Conservation (phyloP, 2,888 invertebrate species). For the Oxyscelio sp. region DNA sequence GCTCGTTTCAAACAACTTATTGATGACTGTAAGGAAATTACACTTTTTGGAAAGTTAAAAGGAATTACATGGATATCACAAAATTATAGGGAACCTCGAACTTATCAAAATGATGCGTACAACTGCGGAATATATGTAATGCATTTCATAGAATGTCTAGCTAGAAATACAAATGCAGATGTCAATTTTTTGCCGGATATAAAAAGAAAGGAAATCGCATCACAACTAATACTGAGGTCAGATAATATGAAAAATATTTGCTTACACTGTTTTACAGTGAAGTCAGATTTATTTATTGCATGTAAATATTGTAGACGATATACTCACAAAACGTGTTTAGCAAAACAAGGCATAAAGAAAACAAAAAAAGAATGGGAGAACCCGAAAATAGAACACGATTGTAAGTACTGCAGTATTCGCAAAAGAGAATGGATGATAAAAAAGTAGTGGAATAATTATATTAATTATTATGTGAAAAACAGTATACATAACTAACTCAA, state of each 20-base stretch:
- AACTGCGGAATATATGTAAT: slow-evolving; percentile 31
- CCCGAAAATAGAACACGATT: not conserved
- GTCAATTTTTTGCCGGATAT: not conserved
- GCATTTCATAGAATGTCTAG: slow-evolving; percentile 7
- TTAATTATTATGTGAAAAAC: too few relatives aligned
- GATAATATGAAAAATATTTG: slow-evolving; percentile 3
- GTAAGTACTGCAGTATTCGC: not conserved
- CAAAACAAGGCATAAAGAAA: not conserved
- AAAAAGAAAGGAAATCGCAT: not conserved
- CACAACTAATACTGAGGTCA: not conserved
- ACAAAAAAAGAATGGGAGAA: not conserved
- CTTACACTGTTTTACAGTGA: not conserved
- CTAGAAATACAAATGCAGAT: not conserved
- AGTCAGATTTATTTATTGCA: not conserved
- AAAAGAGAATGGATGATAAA: slow-evolving; percentile 1
- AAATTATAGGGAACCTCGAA: not conserved
- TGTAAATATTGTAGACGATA: slow-evolving; percentile 26
- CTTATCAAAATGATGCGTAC: slow-evolving; percentile 9
- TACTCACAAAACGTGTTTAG: not conserved
- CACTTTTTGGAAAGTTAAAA: slow-evolving; percentile 18
- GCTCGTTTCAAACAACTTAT: too few relatives aligned
- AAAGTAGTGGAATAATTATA: too few relatives aligned
- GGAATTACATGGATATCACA: not conserved
- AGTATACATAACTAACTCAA: too few relatives aligned
- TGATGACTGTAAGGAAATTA: not conserved